These are phyloP conservation scores for Grapholita molesta DNA, from an alignment of 1,140 invertebrate genomes.

Conservation along the genomic window DNA sequence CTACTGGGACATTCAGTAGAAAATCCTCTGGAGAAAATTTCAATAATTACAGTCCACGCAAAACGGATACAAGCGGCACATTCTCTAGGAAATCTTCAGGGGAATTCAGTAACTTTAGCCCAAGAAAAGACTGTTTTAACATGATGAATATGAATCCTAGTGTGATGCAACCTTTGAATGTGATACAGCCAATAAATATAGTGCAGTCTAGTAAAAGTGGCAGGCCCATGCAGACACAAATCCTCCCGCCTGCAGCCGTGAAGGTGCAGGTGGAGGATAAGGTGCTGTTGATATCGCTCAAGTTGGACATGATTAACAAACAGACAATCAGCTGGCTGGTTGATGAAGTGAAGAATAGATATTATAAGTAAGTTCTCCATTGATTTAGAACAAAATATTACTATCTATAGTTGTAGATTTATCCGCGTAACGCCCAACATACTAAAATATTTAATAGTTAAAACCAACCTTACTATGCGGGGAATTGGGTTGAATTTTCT, in stretches of 20 bases:
- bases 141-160: constrained; percentile 57
- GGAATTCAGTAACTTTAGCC: background rate
- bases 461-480: too few relatives aligned
- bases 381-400: too few relatives aligned
- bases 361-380: constrained; percentile 80
- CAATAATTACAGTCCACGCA: background rate
- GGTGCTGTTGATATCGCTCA: constrained; percentile 81
- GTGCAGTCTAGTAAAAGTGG: constrained; percentile 59
- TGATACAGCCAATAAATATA: constrained; percentile 69
- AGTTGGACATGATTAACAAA: constrained; percentile 78
- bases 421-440: too few relatives aligned
- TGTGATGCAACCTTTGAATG: constrained; percentile 61
- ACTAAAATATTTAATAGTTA: too few relatives aligned
- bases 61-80: background rate
- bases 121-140: constrained; percentile 47
- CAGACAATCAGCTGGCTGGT: constrained; percentile 84
- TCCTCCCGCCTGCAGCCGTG: constrained; percentile 73
- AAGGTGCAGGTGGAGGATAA: constrained; percentile 83
- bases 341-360: constrained; percentile 83
- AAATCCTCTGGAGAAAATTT: constrained; percentile 53
- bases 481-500: too few relatives aligned
- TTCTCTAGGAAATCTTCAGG: constrained; percentile 38
- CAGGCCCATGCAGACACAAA: constrained; percentile 58
- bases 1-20: constrained; percentile 39
- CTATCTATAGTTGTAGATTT: too few relatives aligned